Evolutionary conservation across 2,113 vertebrate species (phyloP).

Genomic region (Gobio gobio): DNA sequence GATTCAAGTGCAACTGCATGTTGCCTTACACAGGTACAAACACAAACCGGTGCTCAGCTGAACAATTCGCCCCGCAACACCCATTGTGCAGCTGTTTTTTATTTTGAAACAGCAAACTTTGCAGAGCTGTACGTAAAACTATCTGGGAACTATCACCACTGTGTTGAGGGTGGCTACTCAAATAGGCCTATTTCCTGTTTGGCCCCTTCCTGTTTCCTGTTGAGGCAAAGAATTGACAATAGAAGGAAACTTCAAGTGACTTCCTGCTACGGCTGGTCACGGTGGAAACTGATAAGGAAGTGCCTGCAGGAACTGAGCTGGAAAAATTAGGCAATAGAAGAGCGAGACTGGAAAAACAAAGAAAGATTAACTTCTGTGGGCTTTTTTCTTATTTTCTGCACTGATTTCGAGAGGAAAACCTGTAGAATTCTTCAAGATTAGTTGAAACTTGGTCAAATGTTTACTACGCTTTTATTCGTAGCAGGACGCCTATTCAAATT

Average conservation of each 20-base stretch:
- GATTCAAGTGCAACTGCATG: constrained; percentile 94
- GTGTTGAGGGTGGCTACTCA: constrained; percentile 72
- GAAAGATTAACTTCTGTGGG: background rate
- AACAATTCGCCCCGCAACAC: background rate
- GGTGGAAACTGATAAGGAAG: constrained; percentile 82
- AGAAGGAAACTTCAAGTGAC: constrained; percentile 84
- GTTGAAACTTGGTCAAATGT: background rate
- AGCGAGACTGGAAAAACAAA: constrained; percentile 1
- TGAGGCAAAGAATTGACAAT: constrained; percentile 82
- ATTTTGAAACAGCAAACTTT: background rate
- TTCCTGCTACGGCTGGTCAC: constrained; percentile 82
- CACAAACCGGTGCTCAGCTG: background rate
- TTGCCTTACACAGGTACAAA: constrained; percentile 93
- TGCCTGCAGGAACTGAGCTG: constrained; percentile 64
- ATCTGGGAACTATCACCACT: constrained; percentile 4
- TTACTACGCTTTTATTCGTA: background rate
- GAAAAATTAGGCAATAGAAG: constrained; percentile 15
- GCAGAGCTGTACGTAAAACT: background rate
- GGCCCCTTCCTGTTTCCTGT: constrained; percentile 80
- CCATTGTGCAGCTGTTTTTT: background rate
- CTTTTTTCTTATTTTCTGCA: background rate
- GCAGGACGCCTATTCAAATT: background rate
- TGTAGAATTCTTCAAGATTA: background rate
- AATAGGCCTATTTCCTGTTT: constrained; percentile 84
- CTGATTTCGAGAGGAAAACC: background rate